These are phyloP conservation scores for Campoplex nolae DNA, from an alignment of 2,888 invertebrate genomes.

Conservation along the genomic window DNA sequence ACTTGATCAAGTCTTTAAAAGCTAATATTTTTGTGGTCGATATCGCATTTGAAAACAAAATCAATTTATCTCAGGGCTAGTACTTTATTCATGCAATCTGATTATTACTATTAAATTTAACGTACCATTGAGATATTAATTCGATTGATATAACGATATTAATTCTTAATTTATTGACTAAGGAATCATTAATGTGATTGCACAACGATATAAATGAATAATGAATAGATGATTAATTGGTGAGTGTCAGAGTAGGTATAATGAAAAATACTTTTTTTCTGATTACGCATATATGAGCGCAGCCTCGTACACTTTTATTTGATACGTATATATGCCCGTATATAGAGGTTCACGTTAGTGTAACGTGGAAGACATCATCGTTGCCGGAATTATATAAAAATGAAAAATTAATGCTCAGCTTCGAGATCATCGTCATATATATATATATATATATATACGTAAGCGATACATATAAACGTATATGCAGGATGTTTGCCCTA, in stretches of 20 bases:
- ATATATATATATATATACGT: slow-evolving; percentile 38
- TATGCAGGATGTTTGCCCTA: slow-evolving; percentile 75
- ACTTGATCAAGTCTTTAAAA: too few relatives aligned
- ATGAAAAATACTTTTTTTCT: neutral
- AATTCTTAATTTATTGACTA: neutral
- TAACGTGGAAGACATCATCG: slow-evolving; percentile 29
- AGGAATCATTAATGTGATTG: neutral
- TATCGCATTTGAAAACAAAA: too few relatives aligned
- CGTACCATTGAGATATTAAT: too few relatives aligned
- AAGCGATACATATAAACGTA: slow-evolving; percentile 18
- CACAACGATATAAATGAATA: neutral
- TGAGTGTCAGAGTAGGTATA: neutral
- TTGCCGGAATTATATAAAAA: slow-evolving; percentile 82
- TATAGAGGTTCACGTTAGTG: neutral
- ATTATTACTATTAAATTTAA: too few relatives aligned
- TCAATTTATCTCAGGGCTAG: too few relatives aligned
- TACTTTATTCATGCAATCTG: too few relatives aligned
- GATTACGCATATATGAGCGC: neutral
- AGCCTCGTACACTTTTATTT: slow-evolving; percentile 28
- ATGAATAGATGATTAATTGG: neutral
- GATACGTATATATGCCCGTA: slow-evolving; percentile 44
- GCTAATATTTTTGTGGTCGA: too few relatives aligned
- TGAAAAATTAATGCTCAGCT: slow-evolving; percentile 83
- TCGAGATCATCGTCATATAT: slow-evolving; percentile 71
- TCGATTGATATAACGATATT: too few relatives aligned